phyloP scores from a whole-genome alignment of 1,140 invertebrate genomes.

The Leptinotarsa defecta region DNA sequence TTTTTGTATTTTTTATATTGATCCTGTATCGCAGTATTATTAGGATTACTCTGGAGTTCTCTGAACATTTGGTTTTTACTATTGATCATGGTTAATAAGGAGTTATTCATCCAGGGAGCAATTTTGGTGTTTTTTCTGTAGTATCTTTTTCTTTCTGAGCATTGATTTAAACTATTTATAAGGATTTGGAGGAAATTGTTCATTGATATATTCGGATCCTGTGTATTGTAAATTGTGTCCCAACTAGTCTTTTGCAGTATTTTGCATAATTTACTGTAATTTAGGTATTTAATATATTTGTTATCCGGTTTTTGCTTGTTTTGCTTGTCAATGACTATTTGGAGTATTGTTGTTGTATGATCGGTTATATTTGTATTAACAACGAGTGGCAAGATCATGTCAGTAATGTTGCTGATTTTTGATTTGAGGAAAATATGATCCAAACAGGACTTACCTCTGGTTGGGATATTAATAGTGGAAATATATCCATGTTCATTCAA shows the following conservation, averaged over 20 bases:
- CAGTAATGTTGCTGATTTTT: background rate
- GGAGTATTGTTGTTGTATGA: conserved; percentile 1
- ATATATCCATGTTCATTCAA: too few species aligned
- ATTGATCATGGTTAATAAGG: background rate
- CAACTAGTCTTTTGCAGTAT: background rate
- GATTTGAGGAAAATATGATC: background rate
- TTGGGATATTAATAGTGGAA: background rate
- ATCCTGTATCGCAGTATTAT: too few species aligned
- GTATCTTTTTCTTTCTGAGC: background rate
- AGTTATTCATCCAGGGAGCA: background rate
- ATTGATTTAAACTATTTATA: background rate
- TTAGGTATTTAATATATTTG: conserved; percentile 2
- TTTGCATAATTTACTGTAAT: conserved; percentile 7
- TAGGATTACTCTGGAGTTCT: too few species aligned
- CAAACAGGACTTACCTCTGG: background rate
- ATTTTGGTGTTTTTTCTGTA: conserved; percentile 2
- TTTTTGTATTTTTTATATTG: too few species aligned
- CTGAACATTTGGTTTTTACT: too few species aligned
- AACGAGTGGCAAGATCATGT: conserved; percentile 11
- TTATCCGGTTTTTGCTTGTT: background rate
- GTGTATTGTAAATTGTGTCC: background rate
- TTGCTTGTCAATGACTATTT: background rate
- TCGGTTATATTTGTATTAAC: conserved; percentile 4
- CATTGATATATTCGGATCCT: conserved; percentile 6
- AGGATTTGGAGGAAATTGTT: background rate